Conservation (phyloP, 2,888 invertebrate genomes). For the Scaptomyza reducta region DNA sequence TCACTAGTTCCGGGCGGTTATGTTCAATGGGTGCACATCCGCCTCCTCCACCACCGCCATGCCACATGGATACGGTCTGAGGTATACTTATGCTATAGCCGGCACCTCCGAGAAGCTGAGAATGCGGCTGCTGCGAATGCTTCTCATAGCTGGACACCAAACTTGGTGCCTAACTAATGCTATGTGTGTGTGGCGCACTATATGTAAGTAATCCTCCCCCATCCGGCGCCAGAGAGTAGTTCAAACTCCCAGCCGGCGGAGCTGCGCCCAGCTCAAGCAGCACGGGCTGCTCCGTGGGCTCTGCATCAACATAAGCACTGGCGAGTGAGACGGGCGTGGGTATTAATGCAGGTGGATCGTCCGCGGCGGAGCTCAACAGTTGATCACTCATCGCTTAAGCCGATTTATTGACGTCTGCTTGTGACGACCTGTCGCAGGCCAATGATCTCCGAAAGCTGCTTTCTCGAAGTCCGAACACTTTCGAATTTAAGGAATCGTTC, state of each 20-base stretch:
- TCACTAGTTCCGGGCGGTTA: conserved; percentile 64
- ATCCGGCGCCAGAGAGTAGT: conserved; percentile 56
- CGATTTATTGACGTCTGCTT: conserved; percentile 51
- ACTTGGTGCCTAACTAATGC: conserved; percentile 53
- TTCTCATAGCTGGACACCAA: conserved; percentile 61
- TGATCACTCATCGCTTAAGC: conserved; percentile 76
- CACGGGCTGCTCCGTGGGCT: conserved; percentile 73
- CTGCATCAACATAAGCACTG: conserved; percentile 62
- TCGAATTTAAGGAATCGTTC: conserved; percentile 18
- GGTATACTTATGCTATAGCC: conserved; percentile 71
- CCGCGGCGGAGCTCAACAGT: conserved; percentile 59
- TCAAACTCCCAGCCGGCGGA: conserved; percentile 42
- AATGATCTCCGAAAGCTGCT: conserved; percentile 44
- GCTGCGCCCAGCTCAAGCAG: conserved; percentile 74
- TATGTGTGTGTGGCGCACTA: conserved; percentile 32
- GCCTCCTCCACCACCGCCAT: conserved; percentile 30
- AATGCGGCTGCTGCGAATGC: conserved; percentile 17
- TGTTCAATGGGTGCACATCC: conserved; percentile 22
- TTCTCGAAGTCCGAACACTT: conserved; percentile 28
- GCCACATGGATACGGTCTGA: conserved; percentile 81
- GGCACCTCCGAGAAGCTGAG: conserved; percentile 26
- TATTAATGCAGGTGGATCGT: conserved; percentile 62
- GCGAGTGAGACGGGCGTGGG: conserved; percentile 55
- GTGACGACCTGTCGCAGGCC: conserved; percentile 32
- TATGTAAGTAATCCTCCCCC: conserved; percentile 49